Evolutionary conservation across 2,113 vertebrate species (phyloP).

Genomic region (Arothron firmamentum): DNA sequence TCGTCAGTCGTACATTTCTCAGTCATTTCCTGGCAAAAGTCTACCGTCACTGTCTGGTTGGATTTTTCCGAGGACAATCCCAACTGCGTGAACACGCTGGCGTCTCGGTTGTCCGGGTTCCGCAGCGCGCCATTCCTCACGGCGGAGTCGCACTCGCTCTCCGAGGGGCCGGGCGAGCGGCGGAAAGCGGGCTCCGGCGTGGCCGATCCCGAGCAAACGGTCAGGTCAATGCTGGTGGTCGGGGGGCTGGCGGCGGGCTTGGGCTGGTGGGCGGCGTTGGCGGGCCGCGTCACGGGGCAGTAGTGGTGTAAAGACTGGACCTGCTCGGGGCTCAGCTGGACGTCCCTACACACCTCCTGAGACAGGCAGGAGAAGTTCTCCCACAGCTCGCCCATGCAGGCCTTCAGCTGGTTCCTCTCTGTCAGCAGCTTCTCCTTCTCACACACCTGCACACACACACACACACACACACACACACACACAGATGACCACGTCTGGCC

Average conservation of each 20-base stretch:
- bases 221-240: slow-evolving; percentile 78
- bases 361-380: slow-evolving; percentile 99
- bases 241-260: slow-evolving; percentile 46
- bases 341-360: slow-evolving; percentile 96
- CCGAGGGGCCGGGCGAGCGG: slow-evolving; percentile 76
- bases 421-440: slow-evolving; percentile 97
- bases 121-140: slow-evolving; percentile 70
- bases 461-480: neutral
- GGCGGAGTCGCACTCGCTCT: slow-evolving; percentile 74
- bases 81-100: slow-evolving; percentile 68
- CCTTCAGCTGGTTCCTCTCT: slow-evolving; percentile 96
- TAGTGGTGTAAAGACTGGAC: slow-evolving; percentile 94
- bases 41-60: slow-evolving; percentile 94
- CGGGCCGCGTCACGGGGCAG: slow-evolving; percentile 88
- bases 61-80: slow-evolving; percentile 80
- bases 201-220: slow-evolving; percentile 67
- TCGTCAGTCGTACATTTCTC: slow-evolving; percentile 99
- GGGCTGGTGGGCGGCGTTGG: slow-evolving; percentile 74
- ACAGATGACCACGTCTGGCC: neutral
- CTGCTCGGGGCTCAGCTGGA: slow-evolving; percentile 93
- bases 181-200: slow-evolving; percentile 81
- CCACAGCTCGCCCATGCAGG: slow-evolving; percentile 95
- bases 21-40: slow-evolving; percentile 99
- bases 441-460: slow-evolving; percentile 79
- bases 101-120: slow-evolving; percentile 73